Evolutionary conservation across 2,797 vertebrate genomes (phyloP).

Genomic region (Pangasius macronema): DNA sequence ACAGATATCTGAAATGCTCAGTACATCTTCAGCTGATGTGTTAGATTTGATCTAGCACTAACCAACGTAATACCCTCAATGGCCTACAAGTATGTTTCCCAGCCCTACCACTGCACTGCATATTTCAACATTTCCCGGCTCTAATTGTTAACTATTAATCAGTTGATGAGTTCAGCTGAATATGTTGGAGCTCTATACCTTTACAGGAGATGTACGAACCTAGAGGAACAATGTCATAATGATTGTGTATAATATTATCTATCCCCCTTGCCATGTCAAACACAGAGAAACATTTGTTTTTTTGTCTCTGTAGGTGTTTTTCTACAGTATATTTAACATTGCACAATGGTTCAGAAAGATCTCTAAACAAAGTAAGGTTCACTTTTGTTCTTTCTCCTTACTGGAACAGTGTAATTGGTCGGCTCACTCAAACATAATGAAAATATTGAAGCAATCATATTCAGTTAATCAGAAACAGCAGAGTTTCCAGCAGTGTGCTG

Average conservation of each 20-base stretch:
- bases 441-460: conserved; percentile 47
- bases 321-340: background rate
- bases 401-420: conserved; percentile 14
- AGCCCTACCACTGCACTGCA: too few relatives aligned
- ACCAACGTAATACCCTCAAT: background rate
- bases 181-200: background rate
- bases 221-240: background rate
- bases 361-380: conserved; percentile 19
- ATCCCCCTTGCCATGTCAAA: background rate
- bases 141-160: background rate
- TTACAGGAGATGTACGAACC: background rate
- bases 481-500: conserved; percentile 23
- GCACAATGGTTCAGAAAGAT: background rate
- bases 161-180: background rate
- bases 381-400: conserved; percentile 29
- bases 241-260: background rate
- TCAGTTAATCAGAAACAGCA: conserved; percentile 50
- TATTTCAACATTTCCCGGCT: background rate
- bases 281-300: background rate
- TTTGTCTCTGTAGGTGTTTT: background rate
- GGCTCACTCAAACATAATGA: conserved; percentile 34
- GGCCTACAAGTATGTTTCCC: background rate
- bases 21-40: background rate
- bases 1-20: conserved; percentile 15
- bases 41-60: background rate